Percentiles rank a stretch among this genome's conserved stretches.
These are phyloP conservation scores for Limanda limanda DNA, from an alignment of 2,113 vertebrate genomes.

Conservation along the genomic window DNA sequence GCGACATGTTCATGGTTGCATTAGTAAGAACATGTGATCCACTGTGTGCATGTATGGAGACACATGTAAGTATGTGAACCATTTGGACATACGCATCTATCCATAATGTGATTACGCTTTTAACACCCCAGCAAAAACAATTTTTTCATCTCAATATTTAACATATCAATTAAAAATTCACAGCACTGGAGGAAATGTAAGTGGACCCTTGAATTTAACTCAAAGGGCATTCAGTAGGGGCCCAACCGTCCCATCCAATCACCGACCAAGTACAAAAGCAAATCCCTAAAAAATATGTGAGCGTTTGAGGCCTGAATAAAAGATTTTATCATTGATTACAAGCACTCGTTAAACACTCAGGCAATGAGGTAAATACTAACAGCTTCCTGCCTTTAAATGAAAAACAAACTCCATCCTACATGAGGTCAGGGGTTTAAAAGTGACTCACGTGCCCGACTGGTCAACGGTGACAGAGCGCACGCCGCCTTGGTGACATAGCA, in stretches of 20 bases:
- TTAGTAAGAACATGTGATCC: neutral
- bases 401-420: neutral
- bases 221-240: too few species aligned
- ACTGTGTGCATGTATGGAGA: neutral
- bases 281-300: too few species aligned
- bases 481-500: constrained; percentile 89
- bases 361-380: too few species aligned
- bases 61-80: neutral
- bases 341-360: too few species aligned
- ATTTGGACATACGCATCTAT: neutral
- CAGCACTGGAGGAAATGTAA: too few species aligned
- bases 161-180: too few species aligned
- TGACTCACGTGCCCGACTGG: constrained; percentile 88
- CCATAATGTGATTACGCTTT: neutral
- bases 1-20: neutral
- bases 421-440: neutral
- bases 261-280: too few species aligned
- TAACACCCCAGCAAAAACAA: neutral
- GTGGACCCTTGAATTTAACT: too few species aligned
- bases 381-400: neutral
- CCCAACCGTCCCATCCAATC: too few species aligned
- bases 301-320: too few species aligned
- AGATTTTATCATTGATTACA: too few species aligned
- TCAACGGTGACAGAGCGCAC: constrained; percentile 88
- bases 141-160: too few species aligned